Percentiles rank a stretch among this genome's conserved stretches.
Evolutionary conservation across 1,140 invertebrate genomes (phyloP).

Genomic region (Meteorus sp.): DNA sequence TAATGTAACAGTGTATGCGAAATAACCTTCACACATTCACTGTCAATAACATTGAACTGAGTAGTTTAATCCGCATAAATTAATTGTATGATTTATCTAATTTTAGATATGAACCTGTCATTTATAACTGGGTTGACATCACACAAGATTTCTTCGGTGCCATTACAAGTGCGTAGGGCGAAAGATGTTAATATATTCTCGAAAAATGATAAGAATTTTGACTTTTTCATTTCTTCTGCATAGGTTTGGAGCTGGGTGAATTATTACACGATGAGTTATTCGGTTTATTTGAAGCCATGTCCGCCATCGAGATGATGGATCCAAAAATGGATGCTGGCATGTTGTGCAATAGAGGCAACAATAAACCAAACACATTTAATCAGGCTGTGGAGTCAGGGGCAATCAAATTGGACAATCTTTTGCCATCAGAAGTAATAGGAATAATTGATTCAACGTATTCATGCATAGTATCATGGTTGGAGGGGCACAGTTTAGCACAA

Average conservation of each 20-base stretch:
- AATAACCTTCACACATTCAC: conserved; percentile 18
- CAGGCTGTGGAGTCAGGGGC: conserved; percentile 79
- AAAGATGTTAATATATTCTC: not conserved
- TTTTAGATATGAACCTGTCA: conserved; percentile 53
- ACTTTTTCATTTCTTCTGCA: conserved; percentile 26
- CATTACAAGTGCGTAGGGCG: conserved; percentile 66
- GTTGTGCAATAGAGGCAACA: conserved; percentile 86
- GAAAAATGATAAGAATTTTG: conserved; percentile 11
- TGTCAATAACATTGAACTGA: conserved; percentile 20
- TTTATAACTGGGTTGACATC: conserved; percentile 77
- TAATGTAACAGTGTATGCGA: not conserved
- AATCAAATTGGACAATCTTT: conserved; percentile 79
- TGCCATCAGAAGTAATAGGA: conserved; percentile 74
- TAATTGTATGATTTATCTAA: conserved; percentile 13
- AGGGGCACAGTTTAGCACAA: conserved; percentile 94
- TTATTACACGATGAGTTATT: conserved; percentile 88
- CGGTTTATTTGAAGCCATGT: conserved; percentile 98
- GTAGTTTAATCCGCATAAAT: conserved; percentile 30
- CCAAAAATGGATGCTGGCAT: conserved; percentile 99
- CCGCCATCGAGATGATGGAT: conserved; percentile 99
- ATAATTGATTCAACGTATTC: conserved; percentile 93
- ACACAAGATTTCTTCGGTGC: conserved; percentile 75
- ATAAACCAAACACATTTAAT: conserved; percentile 85
- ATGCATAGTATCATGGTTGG: conserved; percentile 92
- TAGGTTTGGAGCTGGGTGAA: conserved; percentile 84